phyloP scores from a whole-genome alignment of 2,888 invertebrate species.

The Eupeodes latifasciatus region DNA sequence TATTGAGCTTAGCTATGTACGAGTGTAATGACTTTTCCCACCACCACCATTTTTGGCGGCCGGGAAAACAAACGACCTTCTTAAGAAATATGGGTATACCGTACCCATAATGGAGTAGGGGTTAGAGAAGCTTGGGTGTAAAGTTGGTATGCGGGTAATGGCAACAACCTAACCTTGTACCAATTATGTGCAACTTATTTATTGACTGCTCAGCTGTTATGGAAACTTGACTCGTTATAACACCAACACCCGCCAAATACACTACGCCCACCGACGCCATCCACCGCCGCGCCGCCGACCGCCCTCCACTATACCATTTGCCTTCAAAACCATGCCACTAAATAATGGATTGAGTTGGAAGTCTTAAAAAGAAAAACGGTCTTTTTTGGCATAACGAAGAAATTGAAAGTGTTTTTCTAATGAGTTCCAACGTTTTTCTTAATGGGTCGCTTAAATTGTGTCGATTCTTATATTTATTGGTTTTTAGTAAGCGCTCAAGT shows the following conservation, averaged over 20 bases:
- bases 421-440: conserved; percentile 65
- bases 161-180: conserved; percentile 67
- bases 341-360: neutral
- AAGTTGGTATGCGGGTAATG: neutral
- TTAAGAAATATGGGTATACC: neutral
- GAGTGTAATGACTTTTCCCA: neutral
- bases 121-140: too few species aligned
- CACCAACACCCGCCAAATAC: neutral
- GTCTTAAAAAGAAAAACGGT: conserved; percentile 33
- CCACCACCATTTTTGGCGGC: conserved; percentile 12
- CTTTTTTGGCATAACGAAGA: conserved; percentile 29
- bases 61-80: conserved; percentile 10
- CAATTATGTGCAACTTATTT: conserved; percentile 73
- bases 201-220: conserved; percentile 74
- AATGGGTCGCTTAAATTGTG: conserved; percentile 69
- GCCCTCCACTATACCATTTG: neutral
- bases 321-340: neutral
- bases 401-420: conserved; percentile 72
- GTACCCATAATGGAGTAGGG: neutral
- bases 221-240: conserved; percentile 31
- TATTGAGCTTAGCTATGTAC: conserved; percentile 45
- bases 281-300: neutral
- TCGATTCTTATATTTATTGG: conserved; percentile 70
- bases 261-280: too few species aligned
- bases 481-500: conserved; percentile 8